A percentile compares a stretch with the other conserved stretches of the same genome.
Conservation (phyloP, 2,797 vertebrate species). For the Galagoides demidoff region DNA sequence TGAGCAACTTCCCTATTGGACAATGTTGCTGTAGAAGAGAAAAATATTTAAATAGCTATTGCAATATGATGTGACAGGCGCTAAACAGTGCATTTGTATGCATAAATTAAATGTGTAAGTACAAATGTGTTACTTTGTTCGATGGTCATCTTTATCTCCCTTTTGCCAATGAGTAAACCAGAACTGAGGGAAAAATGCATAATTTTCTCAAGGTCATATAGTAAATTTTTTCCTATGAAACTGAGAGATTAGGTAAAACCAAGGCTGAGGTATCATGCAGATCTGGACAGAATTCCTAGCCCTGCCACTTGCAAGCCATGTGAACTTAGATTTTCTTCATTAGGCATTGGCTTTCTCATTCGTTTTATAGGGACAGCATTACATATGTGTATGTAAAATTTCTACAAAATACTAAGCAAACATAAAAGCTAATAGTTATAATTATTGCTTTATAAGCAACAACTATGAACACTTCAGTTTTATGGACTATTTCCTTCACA, state of each 20-base stretch:
- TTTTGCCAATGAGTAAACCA: neutral
- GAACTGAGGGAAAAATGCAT: neutral
- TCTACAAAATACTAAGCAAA: neutral
- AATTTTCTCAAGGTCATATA: constrained; percentile 35
- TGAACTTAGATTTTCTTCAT: constrained; percentile 7
- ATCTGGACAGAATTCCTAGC: neutral
- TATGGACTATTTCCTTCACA: constrained; percentile 20
- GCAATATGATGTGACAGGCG: neutral
- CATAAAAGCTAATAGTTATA: constrained; percentile 6
- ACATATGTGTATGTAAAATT: neutral
- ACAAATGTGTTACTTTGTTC: neutral
- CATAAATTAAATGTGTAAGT: neutral
- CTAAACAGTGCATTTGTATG: neutral
- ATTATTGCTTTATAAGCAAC: neutral
- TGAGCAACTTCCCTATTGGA: neutral
- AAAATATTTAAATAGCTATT: neutral
- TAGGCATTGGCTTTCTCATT: neutral
- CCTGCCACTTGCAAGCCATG: neutral
- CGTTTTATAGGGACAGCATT: neutral
- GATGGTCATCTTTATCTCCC: neutral
- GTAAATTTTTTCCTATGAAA: constrained; percentile 44
- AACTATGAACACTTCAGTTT: neutral
- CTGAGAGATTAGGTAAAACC: constrained; percentile 19
- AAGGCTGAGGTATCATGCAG: neutral
- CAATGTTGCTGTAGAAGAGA: neutral